These are phyloP conservation scores for Sebastes diploproa DNA, from an alignment of 2,797 vertebrate genomes.

Conservation along the genomic window DNA sequence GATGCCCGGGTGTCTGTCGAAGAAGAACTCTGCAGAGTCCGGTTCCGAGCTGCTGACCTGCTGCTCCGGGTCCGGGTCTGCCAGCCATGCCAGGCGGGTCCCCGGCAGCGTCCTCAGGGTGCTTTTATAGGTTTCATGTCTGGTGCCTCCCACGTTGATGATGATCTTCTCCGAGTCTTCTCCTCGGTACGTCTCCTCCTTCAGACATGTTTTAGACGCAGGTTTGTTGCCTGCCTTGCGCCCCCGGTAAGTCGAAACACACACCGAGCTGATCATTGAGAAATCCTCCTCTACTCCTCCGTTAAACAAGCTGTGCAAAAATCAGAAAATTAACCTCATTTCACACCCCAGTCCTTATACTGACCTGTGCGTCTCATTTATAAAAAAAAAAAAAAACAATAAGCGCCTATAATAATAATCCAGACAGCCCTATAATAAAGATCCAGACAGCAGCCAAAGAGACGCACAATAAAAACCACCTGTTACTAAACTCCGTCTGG, in stretches of 20 bases:
- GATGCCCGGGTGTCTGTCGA: constrained; percentile 96
- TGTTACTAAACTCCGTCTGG: constrained; percentile 54
- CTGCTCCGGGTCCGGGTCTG: constrained; percentile 83
- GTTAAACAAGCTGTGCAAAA: constrained; percentile 4
- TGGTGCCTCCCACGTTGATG: constrained; percentile 96
- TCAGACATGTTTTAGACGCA: constrained; percentile 98
- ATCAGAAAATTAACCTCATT: constrained; percentile 51
- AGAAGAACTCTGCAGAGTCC: constrained; percentile 88
- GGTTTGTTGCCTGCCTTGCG: constrained; percentile 99
- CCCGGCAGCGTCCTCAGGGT: constrained; percentile 94
- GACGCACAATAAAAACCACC: constrained; percentile 59
- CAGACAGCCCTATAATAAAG: too few relatives aligned
- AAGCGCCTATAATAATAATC: background rate
- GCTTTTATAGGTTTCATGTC: constrained; percentile 98
- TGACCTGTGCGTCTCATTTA: constrained; percentile 13
- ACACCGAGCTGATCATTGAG: constrained; percentile 99
- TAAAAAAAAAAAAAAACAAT: background rate
- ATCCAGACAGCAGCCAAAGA: constrained; percentile 6
- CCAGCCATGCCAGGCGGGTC: constrained; percentile 94
- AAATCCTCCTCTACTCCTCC: constrained; percentile 53
- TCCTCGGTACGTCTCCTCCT: constrained; percentile 95
- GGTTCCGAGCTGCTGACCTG: constrained; percentile 67
- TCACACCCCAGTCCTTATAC: constrained; percentile 16
- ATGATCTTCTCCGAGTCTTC: constrained; percentile 96
- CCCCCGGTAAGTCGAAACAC: constrained; percentile 98